Base-by-base conservation (phyloP, 2,113 vertebrate genomes). In the Chionomys nivalis region DNA sequence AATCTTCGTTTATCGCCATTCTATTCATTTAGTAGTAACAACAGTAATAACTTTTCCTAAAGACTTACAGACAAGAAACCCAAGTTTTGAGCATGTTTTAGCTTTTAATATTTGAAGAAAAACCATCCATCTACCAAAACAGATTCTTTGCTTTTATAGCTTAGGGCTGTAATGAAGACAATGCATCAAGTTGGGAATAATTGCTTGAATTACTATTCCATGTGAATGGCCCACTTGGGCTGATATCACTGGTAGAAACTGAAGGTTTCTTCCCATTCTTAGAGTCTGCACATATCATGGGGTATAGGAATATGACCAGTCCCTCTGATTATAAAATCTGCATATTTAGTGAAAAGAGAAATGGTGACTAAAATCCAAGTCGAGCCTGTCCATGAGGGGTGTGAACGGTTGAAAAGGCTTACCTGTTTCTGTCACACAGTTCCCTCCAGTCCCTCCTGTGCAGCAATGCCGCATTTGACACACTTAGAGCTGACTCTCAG, bases 151-250 rank as follows among this genome's bases (percentile, higher is more conserved):
- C 98, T 98, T 98, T 98, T 98, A 97, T 97, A 97, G 98, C 97
- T 98, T 98, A 98, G 97, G 95, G 97, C 98, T 97, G 42, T 98
- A 98, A 98, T 98, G 98, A 98, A 98, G 98, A 98, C 98, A 98
- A 97, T 98, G 97, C 96, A 98, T 98, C 98, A 44, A 98, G 97
- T 98, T 97, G 96, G 96, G 98, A 98, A 98, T 98, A 98, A 98
- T 98, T 98, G 97, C 97, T 98, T 98, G 98, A 98, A 98, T 98
- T 98, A 98, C 98, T 98, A 5, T 98, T 98, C 94, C 36, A 26
- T 96, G 47, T 95, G 98, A 98, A 98, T 98, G 98, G 97, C 98
- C 96, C 98, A 97, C 98, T 98, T 98, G 98, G 98, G 98, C 96
- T 98, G 97, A 95, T 98, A 94, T 95, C 98, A 14, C 44, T 95